These are phyloP conservation scores for Punctoribates punctum DNA, from an alignment of 2,888 invertebrate species.

Conservation along the genomic window DNA sequence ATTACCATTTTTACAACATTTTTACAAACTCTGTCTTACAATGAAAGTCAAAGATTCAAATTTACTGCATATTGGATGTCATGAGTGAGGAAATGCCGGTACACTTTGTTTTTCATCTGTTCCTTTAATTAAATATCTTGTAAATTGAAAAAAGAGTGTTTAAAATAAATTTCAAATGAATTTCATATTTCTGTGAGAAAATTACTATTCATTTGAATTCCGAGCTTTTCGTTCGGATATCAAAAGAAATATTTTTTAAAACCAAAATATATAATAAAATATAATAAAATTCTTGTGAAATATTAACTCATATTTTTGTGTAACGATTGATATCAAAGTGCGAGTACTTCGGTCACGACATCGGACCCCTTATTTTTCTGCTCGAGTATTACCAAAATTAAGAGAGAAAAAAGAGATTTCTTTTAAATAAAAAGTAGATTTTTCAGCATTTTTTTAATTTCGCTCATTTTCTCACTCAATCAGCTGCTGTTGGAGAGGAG, in stretches of 20 bases:
- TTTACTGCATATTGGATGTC: no score
- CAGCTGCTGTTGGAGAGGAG: neutral
- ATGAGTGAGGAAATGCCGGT: no score
- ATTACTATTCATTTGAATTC: no score
- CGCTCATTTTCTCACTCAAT: slow-evolving; percentile 10
- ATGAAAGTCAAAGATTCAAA: slow-evolving; percentile 1
- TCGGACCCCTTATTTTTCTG: neutral
- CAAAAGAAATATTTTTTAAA: no score
- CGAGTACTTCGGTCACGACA: slow-evolving; percentile 9
- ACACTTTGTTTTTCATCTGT: no score
- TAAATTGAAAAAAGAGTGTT: neutral
- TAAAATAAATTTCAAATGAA: no score
- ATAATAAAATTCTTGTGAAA: neutral
- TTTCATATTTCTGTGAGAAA: no score
- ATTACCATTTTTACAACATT: slow-evolving; percentile 29
- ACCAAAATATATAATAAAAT: neutral
- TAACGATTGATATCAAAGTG: slow-evolving; percentile 1
- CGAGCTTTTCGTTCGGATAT: no score
- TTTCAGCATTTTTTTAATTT: neutral
- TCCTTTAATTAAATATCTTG: no score
- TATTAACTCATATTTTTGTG: neutral
- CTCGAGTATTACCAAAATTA: no score
- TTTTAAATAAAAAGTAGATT: neutral
- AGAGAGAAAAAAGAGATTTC: neutral
- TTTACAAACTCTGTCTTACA: neutral